Conservation (phyloP, 1,140 invertebrate genomes). For the Cryptotermes secundus region DNA sequence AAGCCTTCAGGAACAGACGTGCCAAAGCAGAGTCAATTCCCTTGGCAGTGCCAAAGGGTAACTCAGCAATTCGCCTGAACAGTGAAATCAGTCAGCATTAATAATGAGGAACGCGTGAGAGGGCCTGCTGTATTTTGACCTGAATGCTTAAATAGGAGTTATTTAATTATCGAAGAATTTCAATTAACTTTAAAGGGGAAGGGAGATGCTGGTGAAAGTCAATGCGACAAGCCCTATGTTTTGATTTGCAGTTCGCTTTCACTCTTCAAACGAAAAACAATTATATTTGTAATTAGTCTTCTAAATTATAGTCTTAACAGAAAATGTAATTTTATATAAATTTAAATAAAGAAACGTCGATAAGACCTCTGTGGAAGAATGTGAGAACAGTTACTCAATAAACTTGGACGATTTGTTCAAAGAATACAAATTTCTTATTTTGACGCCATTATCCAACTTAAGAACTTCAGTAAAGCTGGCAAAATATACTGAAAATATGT, state of each 20-base stretch:
- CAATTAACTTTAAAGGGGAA: not conserved
- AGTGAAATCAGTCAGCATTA: too few species aligned
- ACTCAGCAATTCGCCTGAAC: too few species aligned
- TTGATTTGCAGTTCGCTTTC: not conserved
- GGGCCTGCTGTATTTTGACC: not conserved
- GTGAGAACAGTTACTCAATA: not conserved
- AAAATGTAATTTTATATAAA: not conserved
- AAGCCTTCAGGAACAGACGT: too few species aligned
- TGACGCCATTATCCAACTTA: too few species aligned
- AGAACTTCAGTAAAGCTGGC: too few species aligned
- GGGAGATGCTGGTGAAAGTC: not conserved
- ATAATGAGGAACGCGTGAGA: too few species aligned
- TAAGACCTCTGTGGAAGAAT: not conserved
- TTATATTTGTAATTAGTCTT: not conserved
- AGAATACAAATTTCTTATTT: not conserved
- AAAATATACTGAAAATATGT: too few species aligned
- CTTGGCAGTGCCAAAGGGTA: too few species aligned
- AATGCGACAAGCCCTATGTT: not conserved
- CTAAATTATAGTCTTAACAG: not conserved
- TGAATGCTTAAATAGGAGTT: not conserved
- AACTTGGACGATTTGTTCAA: not conserved
- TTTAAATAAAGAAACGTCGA: not conserved
- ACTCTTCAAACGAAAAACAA: not conserved
- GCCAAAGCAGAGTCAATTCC: too few species aligned
- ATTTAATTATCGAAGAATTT: slow-evolving; percentile 15